These are phyloP conservation scores for Astreopora myriophthalma DNA, from an alignment of 64 coral and sea anemone genomes.

Conservation along the genomic window DNA sequence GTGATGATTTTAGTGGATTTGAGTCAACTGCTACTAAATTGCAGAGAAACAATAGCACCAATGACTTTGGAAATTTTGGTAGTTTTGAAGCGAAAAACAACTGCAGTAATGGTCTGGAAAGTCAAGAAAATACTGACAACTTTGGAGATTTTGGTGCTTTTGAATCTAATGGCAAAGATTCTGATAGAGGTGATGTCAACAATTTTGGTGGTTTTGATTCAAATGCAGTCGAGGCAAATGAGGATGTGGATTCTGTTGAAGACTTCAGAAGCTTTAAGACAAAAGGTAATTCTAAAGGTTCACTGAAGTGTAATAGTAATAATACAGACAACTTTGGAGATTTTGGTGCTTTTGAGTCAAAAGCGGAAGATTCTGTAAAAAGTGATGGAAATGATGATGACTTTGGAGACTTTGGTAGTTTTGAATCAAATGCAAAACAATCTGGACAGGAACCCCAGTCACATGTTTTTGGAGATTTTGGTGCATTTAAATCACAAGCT, in stretches of 20 bases:
- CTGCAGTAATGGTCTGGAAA: neutral
- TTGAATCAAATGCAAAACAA: neutral
- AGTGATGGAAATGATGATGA: neutral
- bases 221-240: neutral
- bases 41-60: neutral
- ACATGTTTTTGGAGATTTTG: neutral
- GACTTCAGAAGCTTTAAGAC: neutral
- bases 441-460: neutral
- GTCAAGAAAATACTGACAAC: neutral
- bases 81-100: neutral
- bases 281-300: no score
- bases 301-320: neutral
- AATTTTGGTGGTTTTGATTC: neutral
- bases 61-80: slow-evolving; percentile 21
- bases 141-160: slow-evolving; percentile 61
- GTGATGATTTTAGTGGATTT: neutral
- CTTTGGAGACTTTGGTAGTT: slow-evolving; percentile 11
- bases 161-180: neutral
- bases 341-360: neutral
- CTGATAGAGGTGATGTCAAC: neutral
- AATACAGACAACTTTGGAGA: neutral
- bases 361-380: neutral
- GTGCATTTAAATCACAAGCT: neutral
- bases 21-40: neutral
- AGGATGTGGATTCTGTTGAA: neutral